Conservation (phyloP, 2,113 vertebrate species). For the Lagopus leucura region DNA sequence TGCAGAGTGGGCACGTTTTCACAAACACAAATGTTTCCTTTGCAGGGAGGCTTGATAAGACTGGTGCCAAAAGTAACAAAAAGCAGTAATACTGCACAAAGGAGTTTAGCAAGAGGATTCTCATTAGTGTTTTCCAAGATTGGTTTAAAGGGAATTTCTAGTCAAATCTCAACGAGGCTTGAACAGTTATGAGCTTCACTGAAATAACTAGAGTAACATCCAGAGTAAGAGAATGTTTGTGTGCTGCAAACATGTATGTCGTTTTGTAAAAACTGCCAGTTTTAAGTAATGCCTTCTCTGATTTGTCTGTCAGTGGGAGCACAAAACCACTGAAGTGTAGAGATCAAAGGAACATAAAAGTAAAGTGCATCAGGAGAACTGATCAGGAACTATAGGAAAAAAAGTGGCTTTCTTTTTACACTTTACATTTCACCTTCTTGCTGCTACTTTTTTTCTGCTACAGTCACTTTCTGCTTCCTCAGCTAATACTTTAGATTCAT, state of each 20-base stretch:
- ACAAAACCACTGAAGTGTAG: neutral
- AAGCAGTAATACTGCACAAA: neutral
- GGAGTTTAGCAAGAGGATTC: neutral
- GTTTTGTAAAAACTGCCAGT: neutral
- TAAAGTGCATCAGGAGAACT: neutral
- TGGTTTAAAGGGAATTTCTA: neutral
- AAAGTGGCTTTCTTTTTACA: conserved; percentile 33
- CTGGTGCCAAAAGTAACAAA: neutral
- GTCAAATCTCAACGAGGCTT: neutral
- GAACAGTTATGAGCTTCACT: neutral
- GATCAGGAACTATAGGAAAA: neutral
- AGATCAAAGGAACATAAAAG: conserved; percentile 31
- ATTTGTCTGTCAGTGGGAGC: conserved; percentile 20
- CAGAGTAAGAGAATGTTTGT: conserved; percentile 11
- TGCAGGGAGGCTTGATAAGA: neutral
- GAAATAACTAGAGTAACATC: neutral
- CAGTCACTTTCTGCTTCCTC: conserved; percentile 54
- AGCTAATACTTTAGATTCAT: conserved; percentile 27
- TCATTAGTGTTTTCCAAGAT: neutral
- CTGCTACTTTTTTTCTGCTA: conserved; percentile 55
- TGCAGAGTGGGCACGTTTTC: neutral
- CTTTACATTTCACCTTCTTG: conserved; percentile 50
- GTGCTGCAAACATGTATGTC: neutral
- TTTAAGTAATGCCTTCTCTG: neutral
- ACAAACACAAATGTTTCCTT: neutral